Base-by-base conservation (phyloP, 2,888 invertebrate species). In the Chaetoderma sp. region DNA sequence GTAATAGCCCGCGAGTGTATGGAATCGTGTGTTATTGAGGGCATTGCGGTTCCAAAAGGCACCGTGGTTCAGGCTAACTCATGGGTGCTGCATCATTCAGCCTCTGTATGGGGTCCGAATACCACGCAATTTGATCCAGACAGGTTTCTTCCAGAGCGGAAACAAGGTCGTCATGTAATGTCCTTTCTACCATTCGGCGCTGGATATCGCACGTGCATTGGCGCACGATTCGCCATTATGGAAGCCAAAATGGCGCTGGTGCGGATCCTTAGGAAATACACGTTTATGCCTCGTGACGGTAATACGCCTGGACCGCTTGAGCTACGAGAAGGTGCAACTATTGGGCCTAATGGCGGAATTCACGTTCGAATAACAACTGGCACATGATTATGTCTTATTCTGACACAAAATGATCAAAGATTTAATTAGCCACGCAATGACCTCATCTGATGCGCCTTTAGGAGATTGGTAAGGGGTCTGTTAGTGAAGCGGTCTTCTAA, bases 121-220 rank as follows among this genome's bases (percentile, higher is more conserved):
- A 73, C 81, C 2, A 61, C 78, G 4, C 66, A 60, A 8, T 84
- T 83, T 50, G 72, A 79, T 30, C 83, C 83, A 18, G 76, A 78
- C 70, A 79, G 83, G 69, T 81, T 82, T 67, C 64, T 73, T 21
- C 65, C 74, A 2, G 79, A 81, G 47, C 70, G 65, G 25, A 71
- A 75, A 60, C 63, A 65, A 4, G 64, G 39, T 1, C 73, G 80
- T 23, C 79, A 83, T 58, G 77, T 78, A 0, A 72, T 77, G 71
- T 78, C 83, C 0, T 84, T 79, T 78, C 72, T 83, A 73, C 81
- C 83, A 3, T 84, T 84, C 66, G 83, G 83, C 0, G 79, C 77
- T 21, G 83, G 83, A 6, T 82, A 83, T 1, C 65, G 83, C 6
- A 76, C 74, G 21, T 84, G 83, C 64, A 79, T 80, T 5, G 83